Conservation (phyloP, 2,888 invertebrate genomes). For the Hartigia nigra region DNA sequence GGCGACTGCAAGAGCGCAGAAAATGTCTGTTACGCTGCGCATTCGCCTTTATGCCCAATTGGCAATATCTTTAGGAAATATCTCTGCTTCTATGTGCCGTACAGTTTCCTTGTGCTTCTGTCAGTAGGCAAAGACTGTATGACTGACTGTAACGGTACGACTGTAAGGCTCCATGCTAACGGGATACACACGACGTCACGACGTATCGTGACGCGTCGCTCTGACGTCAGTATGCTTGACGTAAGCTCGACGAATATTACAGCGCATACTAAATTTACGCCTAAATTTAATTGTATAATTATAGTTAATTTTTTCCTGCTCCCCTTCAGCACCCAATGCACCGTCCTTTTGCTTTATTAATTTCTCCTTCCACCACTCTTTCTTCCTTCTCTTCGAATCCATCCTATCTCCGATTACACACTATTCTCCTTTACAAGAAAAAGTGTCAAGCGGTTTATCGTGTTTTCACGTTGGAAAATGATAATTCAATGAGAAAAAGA, state of each 20-base stretch:
- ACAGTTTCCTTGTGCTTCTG: neutral
- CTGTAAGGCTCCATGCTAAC: too few relatives aligned
- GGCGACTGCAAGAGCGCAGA: neutral
- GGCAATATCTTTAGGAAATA: slow-evolving; percentile 10
- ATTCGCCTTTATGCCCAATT: slow-evolving; percentile 15
- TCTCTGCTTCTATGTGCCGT: neutral
- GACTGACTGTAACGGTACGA: too few relatives aligned
- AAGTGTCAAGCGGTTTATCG: too few relatives aligned
- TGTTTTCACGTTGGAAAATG: too few relatives aligned
- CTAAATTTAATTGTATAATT: too few relatives aligned
- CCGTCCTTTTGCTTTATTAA: slow-evolving; percentile 40
- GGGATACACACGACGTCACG: neutral
- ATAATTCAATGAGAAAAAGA: neutral
- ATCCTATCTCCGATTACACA: slow-evolving; percentile 29
- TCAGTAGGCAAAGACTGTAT: too few relatives aligned
- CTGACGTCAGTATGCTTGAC: neutral
- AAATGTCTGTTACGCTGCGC: slow-evolving; percentile 17
- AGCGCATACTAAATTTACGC: too few relatives aligned
- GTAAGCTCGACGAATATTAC: too few relatives aligned
- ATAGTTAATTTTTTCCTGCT: slow-evolving; percentile 15
- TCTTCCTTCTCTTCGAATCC: neutral
- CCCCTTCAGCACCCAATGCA: slow-evolving; percentile 26
- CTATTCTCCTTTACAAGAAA: slow-evolving; percentile 23
- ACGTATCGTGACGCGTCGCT: neutral
- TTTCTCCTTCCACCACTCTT: slow-evolving; percentile 18